phyloP scores from a whole-genome alignment of 2,888 invertebrate genomes.

The Euzophera pinguis region DNA sequence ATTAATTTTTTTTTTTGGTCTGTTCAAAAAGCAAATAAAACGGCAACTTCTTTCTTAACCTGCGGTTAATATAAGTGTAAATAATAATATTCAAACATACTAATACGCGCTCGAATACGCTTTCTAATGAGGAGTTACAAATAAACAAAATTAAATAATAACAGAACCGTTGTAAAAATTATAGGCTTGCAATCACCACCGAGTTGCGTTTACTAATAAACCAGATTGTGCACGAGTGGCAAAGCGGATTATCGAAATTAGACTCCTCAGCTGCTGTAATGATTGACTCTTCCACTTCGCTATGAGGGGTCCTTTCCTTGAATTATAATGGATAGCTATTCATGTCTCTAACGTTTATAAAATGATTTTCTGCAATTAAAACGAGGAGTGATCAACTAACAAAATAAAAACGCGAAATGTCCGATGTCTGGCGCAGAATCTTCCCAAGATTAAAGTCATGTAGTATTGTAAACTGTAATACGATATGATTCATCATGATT shows the following conservation, averaged over 20 bases:
- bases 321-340: neutral
- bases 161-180: neutral
- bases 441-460: too few species aligned
- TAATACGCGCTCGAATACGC: too few species aligned
- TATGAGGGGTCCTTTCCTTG: constrained; percentile 36
- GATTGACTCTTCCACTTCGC: constrained; percentile 58
- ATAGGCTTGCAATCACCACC: neutral
- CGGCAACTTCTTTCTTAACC: too few species aligned
- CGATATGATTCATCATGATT: neutral
- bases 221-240: constrained; percentile 47
- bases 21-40: too few species aligned
- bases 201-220: neutral
- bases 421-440: neutral
- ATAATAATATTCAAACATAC: too few species aligned
- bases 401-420: too few species aligned
- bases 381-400: too few species aligned
- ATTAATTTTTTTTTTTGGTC: too few species aligned
- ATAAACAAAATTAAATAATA: too few species aligned
- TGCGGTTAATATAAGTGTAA: too few species aligned
- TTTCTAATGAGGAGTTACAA: too few species aligned
- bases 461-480: constrained; percentile 4
- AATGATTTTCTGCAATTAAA: neutral
- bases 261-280: constrained; percentile 64
- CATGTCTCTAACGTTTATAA: neutral
- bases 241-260: constrained; percentile 74